Base-by-base conservation (phyloP, 2,113 vertebrate genomes). In the Gila orcuttii region DNA sequence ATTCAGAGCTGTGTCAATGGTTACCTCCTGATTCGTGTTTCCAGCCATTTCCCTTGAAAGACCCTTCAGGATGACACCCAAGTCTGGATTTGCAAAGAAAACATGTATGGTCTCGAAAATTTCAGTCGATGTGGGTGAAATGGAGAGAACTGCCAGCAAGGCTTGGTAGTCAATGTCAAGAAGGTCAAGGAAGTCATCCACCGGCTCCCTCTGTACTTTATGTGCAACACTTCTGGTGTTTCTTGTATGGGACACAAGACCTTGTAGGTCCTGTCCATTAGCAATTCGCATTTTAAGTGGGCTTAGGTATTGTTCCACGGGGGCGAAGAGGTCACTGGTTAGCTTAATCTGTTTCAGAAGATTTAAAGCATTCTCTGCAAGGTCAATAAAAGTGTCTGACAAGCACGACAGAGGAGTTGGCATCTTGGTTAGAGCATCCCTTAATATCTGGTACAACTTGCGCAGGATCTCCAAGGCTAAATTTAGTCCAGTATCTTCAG, bases 181-280 rank as follows among this genome's bases (percentile, higher is more conserved):
- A 15, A 95, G 84, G 45, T 94, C 92, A 6, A 93, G 69, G 87
- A 94, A 93, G 89, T 95, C 93, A n/a, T 94, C 89, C 57, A 94
- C 57, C 3, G 91, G 91, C 2, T 89, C 71, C 39, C 88, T 89
- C 2, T 23, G 92, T 84, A 0, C 90, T 87, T 86, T 79, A 6
- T 7, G 68, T 47, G 90, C 78, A 11, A 5, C 2, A 10, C 13
- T 74, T 39, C 85, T 87, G 19, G 13, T 31, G 13, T 15, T 77
- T 82, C 19, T 84, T 50, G 69, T 62, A 13, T 42, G 17, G n/a
- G 78, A 78, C 8, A 86, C 3, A 31, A 87, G 33, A 42, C 79
- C 64, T 36, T n/a, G 6, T 11, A 84, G 71, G 31, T 59, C 77
- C 57, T 42, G 36, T 62, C 83, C 66, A 47, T 47, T 23, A 19